Conservation (phyloP, 2,888 invertebrate genomes). For the Leucoptera coffeella region DNA sequence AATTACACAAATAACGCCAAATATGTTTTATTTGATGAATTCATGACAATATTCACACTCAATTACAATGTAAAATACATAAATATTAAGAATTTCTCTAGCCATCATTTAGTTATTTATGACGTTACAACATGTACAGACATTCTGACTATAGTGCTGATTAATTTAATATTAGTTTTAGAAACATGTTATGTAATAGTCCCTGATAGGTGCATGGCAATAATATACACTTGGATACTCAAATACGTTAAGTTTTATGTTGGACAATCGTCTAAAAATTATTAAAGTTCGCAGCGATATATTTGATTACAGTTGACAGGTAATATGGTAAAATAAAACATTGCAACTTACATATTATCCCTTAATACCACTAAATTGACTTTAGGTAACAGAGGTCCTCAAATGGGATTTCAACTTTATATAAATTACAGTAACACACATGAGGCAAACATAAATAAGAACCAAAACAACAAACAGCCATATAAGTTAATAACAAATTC, state of each 20-base stretch:
- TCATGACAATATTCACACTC: slow-evolving; percentile 17
- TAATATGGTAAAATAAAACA: no score
- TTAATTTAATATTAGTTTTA: no score
- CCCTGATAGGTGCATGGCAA: no score
- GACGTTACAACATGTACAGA: slow-evolving; percentile 18
- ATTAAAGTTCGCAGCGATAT: no score
- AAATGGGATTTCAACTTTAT: slow-evolving; percentile 2
- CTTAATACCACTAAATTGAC: slow-evolving; percentile 3
- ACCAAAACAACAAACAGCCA: slow-evolving; percentile 29
- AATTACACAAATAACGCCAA: slow-evolving; percentile 29
- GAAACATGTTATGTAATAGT: no score
- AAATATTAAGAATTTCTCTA: slow-evolving; percentile 5
- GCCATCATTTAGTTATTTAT: slow-evolving; percentile 14
- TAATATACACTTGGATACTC: no score
- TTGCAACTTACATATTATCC: no score
- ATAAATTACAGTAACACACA: slow-evolving; percentile 4
- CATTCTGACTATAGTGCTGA: no score
- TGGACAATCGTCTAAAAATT: no score
- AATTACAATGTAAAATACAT: slow-evolving; percentile 5
- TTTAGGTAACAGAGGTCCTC: slow-evolving; percentile 2
- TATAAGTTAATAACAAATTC: slow-evolving; percentile 40
- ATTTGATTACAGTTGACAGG: no score
- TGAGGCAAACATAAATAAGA: slow-evolving; percentile 15
- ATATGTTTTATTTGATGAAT: slow-evolving; percentile 31
- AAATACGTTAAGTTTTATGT: no score